Percentiles rank a stretch among this genome's conserved stretches.
These are phyloP conservation scores for Struthidea cinerea DNA, from an alignment of 2,113 vertebrate genomes.

Conservation along the genomic window DNA sequence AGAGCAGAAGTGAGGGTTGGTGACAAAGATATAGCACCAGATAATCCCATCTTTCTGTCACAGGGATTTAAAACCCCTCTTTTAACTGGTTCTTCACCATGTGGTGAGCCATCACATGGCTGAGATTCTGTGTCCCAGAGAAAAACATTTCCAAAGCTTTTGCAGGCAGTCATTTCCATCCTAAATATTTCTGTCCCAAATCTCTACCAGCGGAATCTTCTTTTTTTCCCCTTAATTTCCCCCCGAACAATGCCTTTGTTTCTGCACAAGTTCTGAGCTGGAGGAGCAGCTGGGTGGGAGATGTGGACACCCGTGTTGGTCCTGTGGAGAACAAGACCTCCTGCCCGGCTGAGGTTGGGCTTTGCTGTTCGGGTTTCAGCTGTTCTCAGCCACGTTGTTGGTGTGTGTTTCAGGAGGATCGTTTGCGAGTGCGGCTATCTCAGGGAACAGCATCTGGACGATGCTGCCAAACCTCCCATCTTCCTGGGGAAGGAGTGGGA, in stretches of 20 bases:
- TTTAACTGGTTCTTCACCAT: not conserved
- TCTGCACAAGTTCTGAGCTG: not conserved
- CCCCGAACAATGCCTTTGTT: not conserved
- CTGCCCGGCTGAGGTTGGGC: not conserved
- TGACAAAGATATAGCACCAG: not conserved
- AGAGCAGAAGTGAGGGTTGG: not conserved
- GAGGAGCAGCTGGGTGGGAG: not conserved
- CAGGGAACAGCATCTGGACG: constrained; percentile 74
- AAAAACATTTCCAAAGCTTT: not conserved
- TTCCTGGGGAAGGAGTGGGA: constrained; percentile 78
- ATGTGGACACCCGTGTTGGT: fast-evolving
- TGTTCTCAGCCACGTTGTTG: fast-evolving
- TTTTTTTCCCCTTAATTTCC: not conserved
- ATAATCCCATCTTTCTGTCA: not conserved
- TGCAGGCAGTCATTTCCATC: not conserved
- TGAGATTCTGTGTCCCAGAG: not conserved
- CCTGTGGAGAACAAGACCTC: not conserved
- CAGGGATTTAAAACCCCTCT: not conserved
- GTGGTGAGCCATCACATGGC: not conserved
- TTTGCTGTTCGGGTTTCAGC: not conserved
- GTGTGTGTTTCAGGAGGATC: constrained; percentile 64
- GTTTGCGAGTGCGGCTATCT: constrained; percentile 84
- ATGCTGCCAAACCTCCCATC: constrained; percentile 73
- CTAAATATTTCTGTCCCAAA: not conserved
- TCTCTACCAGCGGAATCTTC: fast-evolving